Conservation (phyloP, 2,888 invertebrate species). For the Monopis laevigella region DNA sequence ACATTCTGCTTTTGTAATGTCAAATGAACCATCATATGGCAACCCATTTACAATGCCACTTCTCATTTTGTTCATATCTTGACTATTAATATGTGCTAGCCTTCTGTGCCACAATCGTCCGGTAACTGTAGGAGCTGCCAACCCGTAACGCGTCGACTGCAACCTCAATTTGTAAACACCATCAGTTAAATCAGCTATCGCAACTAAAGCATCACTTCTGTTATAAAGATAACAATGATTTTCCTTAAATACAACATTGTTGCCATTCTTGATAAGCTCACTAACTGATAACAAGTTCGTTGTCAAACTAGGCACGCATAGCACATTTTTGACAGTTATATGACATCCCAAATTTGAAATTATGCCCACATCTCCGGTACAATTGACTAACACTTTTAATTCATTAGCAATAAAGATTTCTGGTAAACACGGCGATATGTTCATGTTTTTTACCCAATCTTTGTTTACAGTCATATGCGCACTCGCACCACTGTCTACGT, state of each 20-base stretch:
- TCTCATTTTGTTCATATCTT: constrained; percentile 19
- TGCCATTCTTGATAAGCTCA: constrained; percentile 8
- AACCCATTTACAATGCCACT: constrained; percentile 16
- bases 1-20: constrained; percentile 14
- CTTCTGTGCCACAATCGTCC: constrained; percentile 17
- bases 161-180: constrained; percentile 14
- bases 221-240: constrained; percentile 10
- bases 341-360: not conserved
- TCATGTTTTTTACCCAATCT: not conserved
- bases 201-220: constrained; percentile 9
- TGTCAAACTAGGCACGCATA: too few species aligned
- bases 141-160: not conserved
- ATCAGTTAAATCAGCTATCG: constrained; percentile 10
- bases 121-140: constrained; percentile 1
- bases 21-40: not conserved
- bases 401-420: constrained; percentile 7
- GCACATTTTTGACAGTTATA: not conserved
- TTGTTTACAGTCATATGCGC: constrained; percentile 1
- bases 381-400: not conserved
- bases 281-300: constrained; percentile 10
- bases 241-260: constrained; percentile 9
- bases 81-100: constrained; percentile 18
- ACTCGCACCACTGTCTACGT: constrained; percentile 11
- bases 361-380: not conserved
- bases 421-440: not conserved